Conservation (phyloP, 2,888 invertebrate genomes). For the Stenolophus ochropezus region DNA sequence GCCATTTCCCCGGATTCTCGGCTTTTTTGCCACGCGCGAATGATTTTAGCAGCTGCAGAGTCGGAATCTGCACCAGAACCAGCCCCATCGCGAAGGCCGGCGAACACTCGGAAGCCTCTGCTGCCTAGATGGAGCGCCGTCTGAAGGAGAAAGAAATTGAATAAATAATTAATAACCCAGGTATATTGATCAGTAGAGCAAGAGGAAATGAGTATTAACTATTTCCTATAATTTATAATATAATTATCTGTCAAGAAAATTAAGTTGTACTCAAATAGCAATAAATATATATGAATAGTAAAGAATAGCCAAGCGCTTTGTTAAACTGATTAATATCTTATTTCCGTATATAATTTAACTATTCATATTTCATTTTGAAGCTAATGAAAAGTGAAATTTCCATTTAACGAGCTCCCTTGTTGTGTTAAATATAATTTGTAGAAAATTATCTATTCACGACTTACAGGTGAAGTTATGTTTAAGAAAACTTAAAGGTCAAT, state of each 20-base stretch:
- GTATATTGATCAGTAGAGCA: not conserved
- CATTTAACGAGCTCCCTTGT: not conserved
- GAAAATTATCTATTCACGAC: not conserved
- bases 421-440: not conserved
- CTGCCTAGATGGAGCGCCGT: constrained; percentile 83
- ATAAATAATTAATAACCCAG: too few species aligned
- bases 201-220: not conserved
- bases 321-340: too few species aligned
- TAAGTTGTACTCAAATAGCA: not conserved
- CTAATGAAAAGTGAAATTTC: not conserved
- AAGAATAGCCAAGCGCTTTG: too few species aligned
- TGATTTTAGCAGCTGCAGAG: constrained; percentile 76
- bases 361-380: not conserved
- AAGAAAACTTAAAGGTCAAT: not conserved
- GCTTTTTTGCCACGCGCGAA: constrained; percentile 74
- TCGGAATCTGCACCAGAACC: constrained; percentile 77
- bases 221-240: not conserved
- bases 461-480: not conserved
- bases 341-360: not conserved
- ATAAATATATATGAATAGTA: not conserved
- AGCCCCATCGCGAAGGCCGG: constrained; percentile 79
- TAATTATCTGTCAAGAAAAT: not conserved
- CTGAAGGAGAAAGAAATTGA: constrained; percentile 68
- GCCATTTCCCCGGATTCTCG: constrained; percentile 69
- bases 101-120: constrained; percentile 86